Percentiles rank a stretch among this genome's conserved stretches.
phyloP scores from a whole-genome alignment of 1,140 invertebrate species.

The Camponotus pennsylvanicus region DNA sequence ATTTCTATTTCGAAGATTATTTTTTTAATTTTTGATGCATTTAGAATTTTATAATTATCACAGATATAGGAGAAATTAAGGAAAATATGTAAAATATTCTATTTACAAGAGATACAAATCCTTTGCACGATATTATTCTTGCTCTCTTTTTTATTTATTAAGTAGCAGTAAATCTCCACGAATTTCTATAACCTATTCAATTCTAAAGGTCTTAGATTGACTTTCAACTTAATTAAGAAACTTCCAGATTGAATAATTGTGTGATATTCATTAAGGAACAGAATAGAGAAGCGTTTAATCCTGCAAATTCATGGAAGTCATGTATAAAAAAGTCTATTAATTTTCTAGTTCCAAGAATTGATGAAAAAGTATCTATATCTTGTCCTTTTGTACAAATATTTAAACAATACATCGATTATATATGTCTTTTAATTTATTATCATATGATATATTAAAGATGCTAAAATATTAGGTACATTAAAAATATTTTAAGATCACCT shows the following conservation, averaged over 20 bases:
- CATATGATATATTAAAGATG: background rate
- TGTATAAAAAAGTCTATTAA: conserved; percentile 27
- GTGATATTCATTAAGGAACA: conserved; percentile 26
- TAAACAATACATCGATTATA: background rate
- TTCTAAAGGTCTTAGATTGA: conserved; percentile 9
- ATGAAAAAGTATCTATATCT: background rate
- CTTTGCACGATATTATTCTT: background rate
- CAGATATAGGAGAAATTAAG: background rate
- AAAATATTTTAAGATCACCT: background rate
- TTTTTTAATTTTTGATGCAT: background rate
- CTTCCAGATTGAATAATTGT: conserved; percentile 39
- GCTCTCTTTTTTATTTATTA: background rate
- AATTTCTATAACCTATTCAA: conserved; percentile 15
- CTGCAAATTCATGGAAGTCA: background rate
- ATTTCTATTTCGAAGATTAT: background rate
- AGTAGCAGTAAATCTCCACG: background rate
- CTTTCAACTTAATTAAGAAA: conserved; percentile 40
- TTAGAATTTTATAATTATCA: background rate
- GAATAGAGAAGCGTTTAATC: background rate
- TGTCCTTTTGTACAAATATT: background rate
- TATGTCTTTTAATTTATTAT: background rate
- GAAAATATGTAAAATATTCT: background rate
- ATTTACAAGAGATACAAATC: background rate
- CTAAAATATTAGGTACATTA: background rate
- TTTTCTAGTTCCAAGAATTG: background rate